Evolutionary conservation across 2,888 invertebrate species (phyloP).

Genomic region (Philopedon plagiatum): DNA sequence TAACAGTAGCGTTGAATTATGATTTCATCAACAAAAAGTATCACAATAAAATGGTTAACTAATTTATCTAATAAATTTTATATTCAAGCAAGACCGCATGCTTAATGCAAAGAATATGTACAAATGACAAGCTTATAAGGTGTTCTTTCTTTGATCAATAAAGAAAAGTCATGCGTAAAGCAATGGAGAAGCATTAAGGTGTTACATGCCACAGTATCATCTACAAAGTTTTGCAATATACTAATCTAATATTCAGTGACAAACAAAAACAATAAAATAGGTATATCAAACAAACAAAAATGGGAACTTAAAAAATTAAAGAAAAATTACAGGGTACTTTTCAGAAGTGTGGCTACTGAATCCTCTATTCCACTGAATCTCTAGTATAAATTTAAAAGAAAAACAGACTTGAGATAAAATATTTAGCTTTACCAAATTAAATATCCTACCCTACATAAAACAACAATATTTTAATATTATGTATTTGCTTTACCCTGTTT

Average conservation of each 20-base stretch:
- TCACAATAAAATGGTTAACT: too few species aligned
- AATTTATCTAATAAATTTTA: neutral
- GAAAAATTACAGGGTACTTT: conserved; percentile 11
- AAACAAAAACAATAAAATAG: conserved; percentile 6
- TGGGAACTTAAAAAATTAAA: neutral
- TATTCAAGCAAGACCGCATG: neutral
- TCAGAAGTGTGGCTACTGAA: conserved; percentile 19
- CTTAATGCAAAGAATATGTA: neutral
- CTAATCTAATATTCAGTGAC: conserved; percentile 17
- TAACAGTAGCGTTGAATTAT: too few species aligned
- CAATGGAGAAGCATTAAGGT: conserved; percentile 19
- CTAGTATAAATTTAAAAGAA: conserved; percentile 34
- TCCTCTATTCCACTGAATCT: conserved; percentile 37
- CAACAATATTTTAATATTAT: conserved; percentile 42
- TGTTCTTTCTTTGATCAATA: conserved; percentile 15
- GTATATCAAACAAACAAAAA: neutral
- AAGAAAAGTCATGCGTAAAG: conserved; percentile 17
- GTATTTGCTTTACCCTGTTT: conserved; percentile 70
- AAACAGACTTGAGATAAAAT: conserved; percentile 26
- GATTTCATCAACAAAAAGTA: too few species aligned
- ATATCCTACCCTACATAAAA: conserved; percentile 33
- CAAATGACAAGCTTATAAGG: neutral
- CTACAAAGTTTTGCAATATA: conserved; percentile 5
- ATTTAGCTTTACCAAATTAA: conserved; percentile 31
- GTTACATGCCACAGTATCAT: conserved; percentile 23